Evolutionary conservation across 2,113 vertebrate species (phyloP), one percentile per base, ranked within the genome.

Genomic region (Phrynosoma blainvillii): DNA sequence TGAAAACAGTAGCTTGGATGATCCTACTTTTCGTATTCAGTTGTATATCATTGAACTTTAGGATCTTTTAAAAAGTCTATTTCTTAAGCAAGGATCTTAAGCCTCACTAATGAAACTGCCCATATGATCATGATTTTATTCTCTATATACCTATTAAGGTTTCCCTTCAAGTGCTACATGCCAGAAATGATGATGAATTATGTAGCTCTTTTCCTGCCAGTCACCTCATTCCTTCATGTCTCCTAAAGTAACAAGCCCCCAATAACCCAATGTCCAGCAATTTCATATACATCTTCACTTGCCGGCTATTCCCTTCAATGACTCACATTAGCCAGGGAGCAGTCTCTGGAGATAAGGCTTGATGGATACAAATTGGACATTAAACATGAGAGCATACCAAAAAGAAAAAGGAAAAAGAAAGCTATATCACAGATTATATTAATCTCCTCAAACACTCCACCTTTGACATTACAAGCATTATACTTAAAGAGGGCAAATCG

Each of bases 281-380:
- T 27, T 54, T 52, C 21, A 14, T 56, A 54, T 79, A n/a, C 77
- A 54, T 79, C 77, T 56, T 79, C 77, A 56, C 52, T 52, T 79
- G 47, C 52, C 47, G n/a, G 27, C 27, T 54, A 79, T 79, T 56
- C 47, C 77, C 77, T 79, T 54, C 47, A 79, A 79, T 79, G 27
- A 56, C 27, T 54, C 54, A 30, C 27, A 79, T 56, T 79, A 56
- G 27, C 47, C 76, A 52, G 42, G 13, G 42, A 78, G 25, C 25
- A 54, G 47, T n/a, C 77, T 52, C 77, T 30, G 30, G 77, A 79
- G 77, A 79, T 54, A 30, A 54, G 77, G 47, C 77, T 79, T 79
- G 47, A 79, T 56, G 47, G 77, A 79, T 27, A 54, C 77, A 79
- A 79, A 79, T 79, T 79, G 77, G 47, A 79, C 47, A 79, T 79